Evolutionary conservation across 35 echinoderm and acorn worm species (phyloP), one percentile per base, ranked within the genome.

Genomic region (Ophiothrix spiculata): DNA sequence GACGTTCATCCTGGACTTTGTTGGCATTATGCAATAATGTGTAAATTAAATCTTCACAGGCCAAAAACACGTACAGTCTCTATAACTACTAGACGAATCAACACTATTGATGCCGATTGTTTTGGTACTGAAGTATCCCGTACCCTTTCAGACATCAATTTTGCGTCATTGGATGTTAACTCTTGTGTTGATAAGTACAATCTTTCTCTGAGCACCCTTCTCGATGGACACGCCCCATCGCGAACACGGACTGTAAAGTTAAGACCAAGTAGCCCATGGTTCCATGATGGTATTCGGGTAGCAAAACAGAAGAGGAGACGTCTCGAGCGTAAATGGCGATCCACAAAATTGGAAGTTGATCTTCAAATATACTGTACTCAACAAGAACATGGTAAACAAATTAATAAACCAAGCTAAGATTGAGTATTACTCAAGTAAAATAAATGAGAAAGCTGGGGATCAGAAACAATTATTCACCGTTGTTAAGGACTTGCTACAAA

Each of bases 191-290:
- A 75, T 32, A 77, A 85, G 36, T 91, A 86, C 85, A 79, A 79
- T 63, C 35, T 36, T 45, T 40, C 82, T 91, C 32, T n/a, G n/a
- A 79, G 21, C 33, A 21, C 28, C 39, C 13, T 91, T 33, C 36
- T 91, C 17, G 81, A 91, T 38, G 79, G 69, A 42, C 75, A 85
- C 69, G 89, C 89, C 31, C 89, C 89, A 32, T 54, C 76, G 39
- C 39, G 31, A 91, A 85, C 74, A 31, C 81, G 82, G 54, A 79
- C 76, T 64, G 76, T 91, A 60, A 80, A 31, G 49, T 54, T 39
- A 25, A 45, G n/a, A n/a, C n/a, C 89, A 78, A 77, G 85, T 79
- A 85, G 42, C 60, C 75, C 81, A n/a, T 91, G 89, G 89, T 85
- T 56, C 80, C 34, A 45, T 39, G 76, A 38, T 0, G 75, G 36